Conservation (phyloP, 1,140 invertebrate species). For the Pseudoatta argentina region DNA sequence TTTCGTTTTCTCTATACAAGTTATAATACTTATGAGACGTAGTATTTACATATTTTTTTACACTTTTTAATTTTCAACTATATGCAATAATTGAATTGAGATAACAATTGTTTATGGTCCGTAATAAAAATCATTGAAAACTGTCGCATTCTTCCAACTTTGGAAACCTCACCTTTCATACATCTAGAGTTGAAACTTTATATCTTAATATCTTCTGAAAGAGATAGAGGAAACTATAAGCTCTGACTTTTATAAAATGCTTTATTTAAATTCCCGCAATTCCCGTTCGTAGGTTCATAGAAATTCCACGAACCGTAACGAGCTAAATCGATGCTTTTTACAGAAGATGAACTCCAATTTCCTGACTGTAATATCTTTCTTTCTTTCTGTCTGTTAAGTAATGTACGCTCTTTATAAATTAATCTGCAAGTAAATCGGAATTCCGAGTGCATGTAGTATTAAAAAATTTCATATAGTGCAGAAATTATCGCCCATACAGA, state of each 20-base stretch:
- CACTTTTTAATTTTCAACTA: not conserved
- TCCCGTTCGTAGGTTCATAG: not conserved
- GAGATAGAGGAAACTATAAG: not conserved
- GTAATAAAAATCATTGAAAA: conserved; percentile 12
- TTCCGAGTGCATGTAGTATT: not conserved
- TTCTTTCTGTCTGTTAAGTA: conserved; percentile 33
- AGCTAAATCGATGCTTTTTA: conserved; percentile 12
- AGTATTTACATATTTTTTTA: conserved; percentile 19
- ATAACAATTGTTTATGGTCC: not conserved
- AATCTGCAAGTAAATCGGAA: conserved; percentile 23
- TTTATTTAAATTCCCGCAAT: conserved; percentile 38
- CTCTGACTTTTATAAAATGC: conserved; percentile 10
- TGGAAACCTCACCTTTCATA: not conserved
- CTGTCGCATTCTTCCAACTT: not conserved
- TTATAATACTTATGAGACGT: not conserved
- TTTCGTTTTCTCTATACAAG: not conserved
- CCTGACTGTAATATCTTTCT: conserved; percentile 38
- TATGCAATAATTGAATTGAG: not conserved
- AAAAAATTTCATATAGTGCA: conserved; percentile 6
- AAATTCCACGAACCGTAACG: not conserved
- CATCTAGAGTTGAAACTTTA: not conserved
- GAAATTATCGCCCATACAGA: conserved; percentile 18
- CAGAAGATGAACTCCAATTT: conserved; percentile 38
- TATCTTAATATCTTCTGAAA: not conserved
- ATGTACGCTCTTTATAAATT: conserved; percentile 33